These are phyloP conservation scores for Venturia canescens DNA, from an alignment of 1,140 invertebrate species.

Conservation along the genomic window DNA sequence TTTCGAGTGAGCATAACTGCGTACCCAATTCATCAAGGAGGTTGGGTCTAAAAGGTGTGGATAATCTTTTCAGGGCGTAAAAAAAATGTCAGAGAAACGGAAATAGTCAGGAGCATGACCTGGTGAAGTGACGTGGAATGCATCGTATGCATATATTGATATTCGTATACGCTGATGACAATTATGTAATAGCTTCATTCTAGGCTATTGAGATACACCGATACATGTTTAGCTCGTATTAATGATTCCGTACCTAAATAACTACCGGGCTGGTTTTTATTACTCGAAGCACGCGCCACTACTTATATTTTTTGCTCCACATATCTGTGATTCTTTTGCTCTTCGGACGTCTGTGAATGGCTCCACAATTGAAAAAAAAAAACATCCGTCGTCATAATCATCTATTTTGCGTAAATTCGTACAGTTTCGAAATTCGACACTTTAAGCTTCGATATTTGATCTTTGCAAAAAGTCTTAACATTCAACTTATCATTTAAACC, in stretches of 20 bases:
- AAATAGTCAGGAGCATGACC: too few relatives aligned
- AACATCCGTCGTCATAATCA: conserved; percentile 27
- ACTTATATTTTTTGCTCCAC: conserved; percentile 49
- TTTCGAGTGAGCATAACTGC: too few relatives aligned
- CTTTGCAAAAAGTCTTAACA: not conserved
- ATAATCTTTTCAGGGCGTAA: too few relatives aligned
- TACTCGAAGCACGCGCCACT: conserved; percentile 71
- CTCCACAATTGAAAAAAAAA: not conserved
- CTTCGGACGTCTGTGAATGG: conserved; percentile 30
- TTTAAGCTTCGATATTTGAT: not conserved
- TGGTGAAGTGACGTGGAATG: too few relatives aligned
- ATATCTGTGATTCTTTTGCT: conserved; percentile 45
- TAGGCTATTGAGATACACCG: conserved; percentile 72
- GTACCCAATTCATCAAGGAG: too few relatives aligned
- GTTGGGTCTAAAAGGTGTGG: too few relatives aligned
- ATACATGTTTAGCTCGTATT: conserved; percentile 76
- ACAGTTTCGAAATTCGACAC: not conserved
- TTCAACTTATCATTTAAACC: too few relatives aligned
- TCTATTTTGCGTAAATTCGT: conserved; percentile 2
- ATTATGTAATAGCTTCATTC: conserved; percentile 75
- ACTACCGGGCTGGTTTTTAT: conserved; percentile 77
- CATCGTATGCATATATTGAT: conserved; percentile 33
- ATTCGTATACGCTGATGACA: conserved; percentile 71
- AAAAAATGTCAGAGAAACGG: too few relatives aligned
- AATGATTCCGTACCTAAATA: conserved; percentile 75